Base-by-base conservation (phyloP, 2,888 invertebrate species). In the Trisateles emortualis region DNA sequence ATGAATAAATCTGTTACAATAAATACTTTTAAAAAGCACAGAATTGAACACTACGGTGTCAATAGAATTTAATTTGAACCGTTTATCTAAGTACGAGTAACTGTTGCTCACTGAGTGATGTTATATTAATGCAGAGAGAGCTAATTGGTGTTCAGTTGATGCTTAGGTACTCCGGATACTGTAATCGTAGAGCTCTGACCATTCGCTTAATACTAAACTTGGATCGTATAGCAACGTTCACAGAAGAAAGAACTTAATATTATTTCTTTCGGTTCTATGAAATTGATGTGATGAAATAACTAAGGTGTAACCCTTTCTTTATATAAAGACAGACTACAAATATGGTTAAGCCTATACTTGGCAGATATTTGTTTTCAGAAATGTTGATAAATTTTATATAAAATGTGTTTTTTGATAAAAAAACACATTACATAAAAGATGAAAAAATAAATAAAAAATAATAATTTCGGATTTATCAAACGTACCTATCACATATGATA, bases 121-220 rank as follows among this genome's bases (percentile, higher is more conserved):
- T 56, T 50, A 50, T 41, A 68, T 59, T 59, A 51, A 56, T 54
- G 43, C 35, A 51, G 51, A 52, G 33, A 43, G 49, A 54, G 47
- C 55, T 64, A 59, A 68, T 68, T 68, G 42, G 40, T 68, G 55
- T 61, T 42, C 46, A 45, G 57, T 72, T 64, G 69, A 78, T 76
- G 72, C 62, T 11, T 14, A 9, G 10, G 60, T 64, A 60, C 73
- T 74, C 79, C 78, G 82, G 83, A 84, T 83, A 78, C 81, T 79
- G 80, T 83, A 82, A 84, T 77, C 63, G 68, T 74, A 78, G 74
- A 72, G 64, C 65, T 55, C 72, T 69, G 68, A 72, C 72, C 77
- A 74, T 79, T 74, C 73, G 71, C 74, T 78, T 75, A 76, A 64
- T 26, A 73, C 40, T 53, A 56, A 62, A 64, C 55, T 59, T 55